Evolutionary conservation across 2,888 invertebrate genomes (phyloP).

Genomic region (Seladonia tumulorum): DNA sequence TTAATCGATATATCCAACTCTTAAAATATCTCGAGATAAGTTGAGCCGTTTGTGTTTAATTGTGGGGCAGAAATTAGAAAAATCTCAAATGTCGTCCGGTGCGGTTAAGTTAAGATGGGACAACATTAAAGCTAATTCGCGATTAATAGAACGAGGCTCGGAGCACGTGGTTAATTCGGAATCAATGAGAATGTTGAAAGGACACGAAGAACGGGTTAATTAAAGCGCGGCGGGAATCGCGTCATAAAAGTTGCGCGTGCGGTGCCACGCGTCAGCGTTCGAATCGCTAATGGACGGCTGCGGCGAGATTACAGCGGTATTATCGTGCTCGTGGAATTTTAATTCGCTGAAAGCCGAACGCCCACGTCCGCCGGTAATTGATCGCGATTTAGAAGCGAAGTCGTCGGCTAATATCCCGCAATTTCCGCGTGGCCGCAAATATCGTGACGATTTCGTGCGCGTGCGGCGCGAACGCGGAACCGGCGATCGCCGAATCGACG

Average conservation of each 20-base stretch:
- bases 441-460: constrained; percentile 30
- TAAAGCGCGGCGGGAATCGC: neutral
- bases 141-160: neutral
- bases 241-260: neutral
- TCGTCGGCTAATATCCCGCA: constrained; percentile 46
- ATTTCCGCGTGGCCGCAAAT: constrained; percentile 35
- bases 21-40: neutral
- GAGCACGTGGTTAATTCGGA: neutral
- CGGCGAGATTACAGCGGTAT: constrained; percentile 27
- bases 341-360: constrained; percentile 44
- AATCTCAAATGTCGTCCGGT: neutral
- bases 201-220: neutral
- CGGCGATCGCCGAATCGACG: constrained; percentile 19
- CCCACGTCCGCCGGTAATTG: constrained; percentile 50
- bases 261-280: constrained; percentile 3
- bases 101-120: neutral
- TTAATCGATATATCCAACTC: neutral
- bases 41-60: neutral
- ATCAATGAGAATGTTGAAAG: neutral
- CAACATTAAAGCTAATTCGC: neutral
- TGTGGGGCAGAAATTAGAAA: neutral
- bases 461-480: constrained; percentile 25
- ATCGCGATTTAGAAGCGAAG: constrained; percentile 57
- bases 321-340: constrained; percentile 46
- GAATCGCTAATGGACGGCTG: constrained; percentile 12